A percentile compares a stretch with the other conserved stretches of the same genome.
Evolutionary conservation across 2,113 vertebrate genomes (phyloP).

Genomic region (Dipodomys spectabilis): DNA sequence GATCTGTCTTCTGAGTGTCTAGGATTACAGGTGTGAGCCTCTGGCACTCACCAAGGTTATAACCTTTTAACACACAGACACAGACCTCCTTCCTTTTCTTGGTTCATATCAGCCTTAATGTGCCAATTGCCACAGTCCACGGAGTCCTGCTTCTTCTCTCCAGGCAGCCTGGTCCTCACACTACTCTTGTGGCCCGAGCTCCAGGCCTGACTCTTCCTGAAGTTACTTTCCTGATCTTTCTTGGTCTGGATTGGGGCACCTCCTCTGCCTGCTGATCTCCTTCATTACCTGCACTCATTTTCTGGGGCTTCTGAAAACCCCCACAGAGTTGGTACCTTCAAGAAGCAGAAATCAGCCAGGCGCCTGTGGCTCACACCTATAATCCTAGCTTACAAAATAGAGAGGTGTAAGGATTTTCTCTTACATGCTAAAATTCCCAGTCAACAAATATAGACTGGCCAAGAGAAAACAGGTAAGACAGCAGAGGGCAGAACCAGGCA

Average conservation of each 20-base stretch:
- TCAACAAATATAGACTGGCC: background rate
- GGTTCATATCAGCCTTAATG: background rate
- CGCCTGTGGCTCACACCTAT: too few species aligned
- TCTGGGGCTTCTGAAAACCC: background rate
- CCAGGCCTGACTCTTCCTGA: background rate
- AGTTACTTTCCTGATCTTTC: background rate
- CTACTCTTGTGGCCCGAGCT: background rate
- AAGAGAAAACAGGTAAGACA: background rate
- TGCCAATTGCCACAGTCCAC: background rate
- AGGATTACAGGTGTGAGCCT: too few species aligned
- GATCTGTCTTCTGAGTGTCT: too few species aligned
- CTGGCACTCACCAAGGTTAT: too few species aligned
- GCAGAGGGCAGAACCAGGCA: background rate
- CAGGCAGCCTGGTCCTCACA: background rate
- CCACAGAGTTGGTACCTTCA: background rate
- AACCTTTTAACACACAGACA: background rate
- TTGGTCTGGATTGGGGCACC: background rate
- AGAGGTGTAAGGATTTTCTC: background rate
- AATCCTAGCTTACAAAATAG: background rate
- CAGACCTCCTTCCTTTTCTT: background rate
- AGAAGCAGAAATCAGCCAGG: background rate
- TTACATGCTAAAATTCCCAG: background rate
- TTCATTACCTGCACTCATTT: background rate
- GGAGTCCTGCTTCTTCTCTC: background rate
- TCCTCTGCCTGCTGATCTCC: background rate